Evolutionary conservation across 2,888 invertebrate genomes (phyloP).

Genomic region (Mamestra brassicae): DNA sequence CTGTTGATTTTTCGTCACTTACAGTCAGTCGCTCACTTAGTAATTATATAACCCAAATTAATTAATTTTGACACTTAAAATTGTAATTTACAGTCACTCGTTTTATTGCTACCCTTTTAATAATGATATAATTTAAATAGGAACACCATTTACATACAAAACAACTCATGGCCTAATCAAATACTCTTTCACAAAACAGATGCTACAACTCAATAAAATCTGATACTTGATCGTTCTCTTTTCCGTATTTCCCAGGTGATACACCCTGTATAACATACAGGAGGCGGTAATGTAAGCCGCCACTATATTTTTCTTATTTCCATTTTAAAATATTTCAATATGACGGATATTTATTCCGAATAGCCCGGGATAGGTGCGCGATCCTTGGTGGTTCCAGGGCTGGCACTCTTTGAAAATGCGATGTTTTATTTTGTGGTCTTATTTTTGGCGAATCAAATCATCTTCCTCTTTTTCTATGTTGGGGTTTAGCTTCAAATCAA

Average conservation of each 20-base stretch:
- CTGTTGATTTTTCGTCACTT: too few relatives aligned
- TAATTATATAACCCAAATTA: too few relatives aligned
- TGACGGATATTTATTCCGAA: constrained; percentile 63
- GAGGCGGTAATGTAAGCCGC: constrained; percentile 54
- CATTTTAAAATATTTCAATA: constrained; percentile 63
- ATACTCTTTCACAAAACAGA: neutral
- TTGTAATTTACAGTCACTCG: too few relatives aligned
- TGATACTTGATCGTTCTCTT: constrained; percentile 5
- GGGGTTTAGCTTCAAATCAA: too few relatives aligned
- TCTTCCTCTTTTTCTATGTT: too few relatives aligned
- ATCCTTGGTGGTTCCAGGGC: constrained; percentile 39
- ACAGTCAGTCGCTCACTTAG: too few relatives aligned
- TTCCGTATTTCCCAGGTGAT: constrained; percentile 31
- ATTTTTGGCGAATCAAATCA: too few relatives aligned
- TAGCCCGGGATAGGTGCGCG: constrained; percentile 37
- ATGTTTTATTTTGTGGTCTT: neutral
- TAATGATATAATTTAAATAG: too few relatives aligned
- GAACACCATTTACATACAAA: neutral
- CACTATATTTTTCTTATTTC: constrained; percentile 40
- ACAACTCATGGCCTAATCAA: neutral
- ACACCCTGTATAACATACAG: constrained; percentile 6
- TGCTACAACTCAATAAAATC: neutral
- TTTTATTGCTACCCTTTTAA: too few relatives aligned
- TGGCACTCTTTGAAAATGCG: constrained; percentile 10
- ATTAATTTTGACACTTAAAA: too few relatives aligned